A percentile compares a stretch with the other conserved stretches of the same genome.
Evolutionary conservation across 2,888 invertebrate genomes (phyloP).

Genomic region (Synanthedon formicaeformis): DNA sequence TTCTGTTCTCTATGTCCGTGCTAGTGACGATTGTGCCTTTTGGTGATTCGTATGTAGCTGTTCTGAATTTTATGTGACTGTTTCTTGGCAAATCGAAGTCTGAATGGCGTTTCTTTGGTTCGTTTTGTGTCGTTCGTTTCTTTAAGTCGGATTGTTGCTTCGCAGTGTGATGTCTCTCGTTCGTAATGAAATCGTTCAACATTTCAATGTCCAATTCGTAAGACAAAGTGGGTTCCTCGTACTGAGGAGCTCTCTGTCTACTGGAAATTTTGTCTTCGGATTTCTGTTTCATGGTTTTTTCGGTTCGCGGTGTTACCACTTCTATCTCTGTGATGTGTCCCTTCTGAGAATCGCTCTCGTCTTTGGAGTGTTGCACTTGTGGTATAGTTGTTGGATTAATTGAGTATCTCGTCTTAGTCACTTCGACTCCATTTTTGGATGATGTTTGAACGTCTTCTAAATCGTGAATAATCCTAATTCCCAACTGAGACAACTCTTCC

Average conservation of each 20-base stretch:
- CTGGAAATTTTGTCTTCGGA: conserved; percentile 44
- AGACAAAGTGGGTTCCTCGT: conserved; percentile 42
- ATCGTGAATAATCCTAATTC: conserved; percentile 52
- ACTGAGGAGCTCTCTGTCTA: conserved; percentile 47
- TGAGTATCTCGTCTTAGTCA: conserved; percentile 56
- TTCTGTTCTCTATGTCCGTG: conserved; percentile 66
- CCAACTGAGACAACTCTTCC: conserved; percentile 53
- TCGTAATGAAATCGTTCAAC: conserved; percentile 59
- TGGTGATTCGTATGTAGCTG: conserved; percentile 73
- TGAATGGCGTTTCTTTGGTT: conserved; percentile 64
- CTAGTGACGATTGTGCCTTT: conserved; percentile 66
- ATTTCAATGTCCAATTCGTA: conserved; percentile 58
- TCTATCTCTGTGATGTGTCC: conserved; percentile 82
- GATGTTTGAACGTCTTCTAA: conserved; percentile 48
- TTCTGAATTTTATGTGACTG: conserved; percentile 73
- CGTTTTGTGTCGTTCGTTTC: conserved; percentile 47
- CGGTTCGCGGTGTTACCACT: conserved; percentile 70
- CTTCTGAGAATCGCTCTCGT: conserved; percentile 28
- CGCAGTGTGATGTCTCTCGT: conserved; percentile 55
- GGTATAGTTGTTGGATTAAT: conserved; percentile 54
- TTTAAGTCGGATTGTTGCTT: conserved; percentile 46
- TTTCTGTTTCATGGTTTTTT: conserved; percentile 33
- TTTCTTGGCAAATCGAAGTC: conserved; percentile 65
- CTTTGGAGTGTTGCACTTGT: conserved; percentile 34
- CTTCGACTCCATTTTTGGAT: conserved; percentile 35